A percentile compares a stretch with the other conserved stretches of the same genome.
Evolutionary conservation across 2,797 vertebrate genomes (phyloP).

Genomic region (Tarsius wallacei): DNA sequence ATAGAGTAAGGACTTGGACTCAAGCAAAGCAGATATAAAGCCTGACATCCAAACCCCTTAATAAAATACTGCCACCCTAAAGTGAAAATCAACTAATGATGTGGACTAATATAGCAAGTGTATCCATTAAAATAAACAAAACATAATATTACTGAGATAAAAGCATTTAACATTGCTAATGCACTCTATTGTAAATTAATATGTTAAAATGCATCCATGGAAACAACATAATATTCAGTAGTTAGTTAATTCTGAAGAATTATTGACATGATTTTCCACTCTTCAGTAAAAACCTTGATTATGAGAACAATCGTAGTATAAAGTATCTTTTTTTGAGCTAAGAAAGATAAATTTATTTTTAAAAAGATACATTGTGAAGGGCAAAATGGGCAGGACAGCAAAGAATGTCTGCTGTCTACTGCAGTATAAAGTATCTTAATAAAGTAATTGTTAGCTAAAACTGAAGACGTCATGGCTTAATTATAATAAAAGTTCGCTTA

Average conservation of each 20-base stretch:
- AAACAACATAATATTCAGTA: not conserved
- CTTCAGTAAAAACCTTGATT: not conserved
- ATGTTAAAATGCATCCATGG: not conserved
- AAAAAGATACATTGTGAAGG: too few species aligned
- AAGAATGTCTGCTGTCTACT: too few species aligned
- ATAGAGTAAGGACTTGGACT: not conserved
- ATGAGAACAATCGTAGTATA: not conserved
- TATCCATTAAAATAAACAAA: not conserved
- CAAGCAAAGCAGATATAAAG: not conserved
- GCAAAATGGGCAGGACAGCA: too few species aligned
- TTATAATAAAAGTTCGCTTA: not conserved
- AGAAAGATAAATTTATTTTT: too few species aligned
- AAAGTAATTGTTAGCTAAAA: not conserved
- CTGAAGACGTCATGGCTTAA: not conserved
- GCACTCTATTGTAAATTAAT: not conserved
- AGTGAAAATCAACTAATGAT: not conserved
- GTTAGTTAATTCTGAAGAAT: not conserved
- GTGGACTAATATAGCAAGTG: not conserved
- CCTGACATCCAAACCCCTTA: not conserved
- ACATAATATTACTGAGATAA: not conserved
- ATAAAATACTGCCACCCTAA: not conserved
- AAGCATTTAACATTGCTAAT: not conserved
- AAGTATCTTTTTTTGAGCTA: too few species aligned
- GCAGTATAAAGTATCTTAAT: too few species aligned
- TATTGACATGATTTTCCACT: not conserved